A percentile compares a stretch with the other conserved stretches of the same genome.
Evolutionary conservation across 2,113 vertebrate genomes (phyloP).

Genomic region (Vicugna pacos): DNA sequence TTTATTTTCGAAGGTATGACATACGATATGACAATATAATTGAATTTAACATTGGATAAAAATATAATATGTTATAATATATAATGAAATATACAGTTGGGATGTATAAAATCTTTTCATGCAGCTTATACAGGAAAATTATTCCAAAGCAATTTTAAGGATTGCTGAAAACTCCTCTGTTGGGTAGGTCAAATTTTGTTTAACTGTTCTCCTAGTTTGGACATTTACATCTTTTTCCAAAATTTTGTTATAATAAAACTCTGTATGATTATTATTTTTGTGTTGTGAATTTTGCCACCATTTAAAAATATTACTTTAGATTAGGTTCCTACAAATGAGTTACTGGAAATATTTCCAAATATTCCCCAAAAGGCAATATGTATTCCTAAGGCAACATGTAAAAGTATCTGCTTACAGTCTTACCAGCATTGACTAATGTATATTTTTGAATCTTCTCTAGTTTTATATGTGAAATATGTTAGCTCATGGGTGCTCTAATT

Average conservation of each 20-base stretch:
- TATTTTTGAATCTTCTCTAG: not conserved
- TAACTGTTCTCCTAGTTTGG: not conserved
- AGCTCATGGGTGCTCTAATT: not conserved
- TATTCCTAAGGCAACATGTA: not conserved
- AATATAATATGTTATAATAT: not conserved
- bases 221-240: not conserved
- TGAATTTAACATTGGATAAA: not conserved
- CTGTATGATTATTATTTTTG: not conserved
- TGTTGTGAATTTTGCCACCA: not conserved
- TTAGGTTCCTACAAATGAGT: not conserved
- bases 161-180: not conserved
- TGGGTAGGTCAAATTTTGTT: not conserved
- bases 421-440: not conserved
- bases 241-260: not conserved
- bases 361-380: not conserved
- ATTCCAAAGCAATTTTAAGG: constrained; percentile 20
- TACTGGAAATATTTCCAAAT: not conserved
- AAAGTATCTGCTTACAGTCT: not conserved
- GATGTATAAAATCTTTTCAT: not conserved
- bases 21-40: not conserved
- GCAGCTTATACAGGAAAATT: not conserved
- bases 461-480: not conserved
- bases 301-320: constrained; percentile 10
- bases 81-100: not conserved
- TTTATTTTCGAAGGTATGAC: not conserved